Percentiles rank a stretch among this genome's conserved stretches.
Evolutionary conservation across 1,140 invertebrate genomes (phyloP).

Genomic region (Stegodyphus dumicola): DNA sequence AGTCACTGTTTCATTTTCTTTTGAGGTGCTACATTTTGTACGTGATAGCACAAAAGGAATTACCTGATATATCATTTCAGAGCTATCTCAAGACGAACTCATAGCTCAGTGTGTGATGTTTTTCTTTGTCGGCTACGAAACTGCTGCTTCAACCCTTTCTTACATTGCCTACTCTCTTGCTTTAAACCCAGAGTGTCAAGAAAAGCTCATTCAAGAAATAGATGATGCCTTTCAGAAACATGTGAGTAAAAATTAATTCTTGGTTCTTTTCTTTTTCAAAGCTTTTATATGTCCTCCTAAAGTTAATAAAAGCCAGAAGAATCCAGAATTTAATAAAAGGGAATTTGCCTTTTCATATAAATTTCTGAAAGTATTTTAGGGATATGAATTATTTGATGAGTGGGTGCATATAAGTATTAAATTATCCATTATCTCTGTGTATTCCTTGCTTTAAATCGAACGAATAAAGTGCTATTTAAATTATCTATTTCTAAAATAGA

Average conservation of each 20-base stretch:
- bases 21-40: neutral
- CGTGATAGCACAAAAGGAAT: neutral
- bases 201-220: constrained; percentile 72
- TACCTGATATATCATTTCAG: neutral
- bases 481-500: too few relatives aligned
- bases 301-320: too few relatives aligned
- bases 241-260: neutral
- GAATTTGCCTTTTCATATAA: too few relatives aligned
- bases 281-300: too few relatives aligned
- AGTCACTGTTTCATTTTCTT: neutral
- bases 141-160: constrained; percentile 72
- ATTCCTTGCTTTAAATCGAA: too few relatives aligned
- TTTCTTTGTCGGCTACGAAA: constrained; percentile 77
- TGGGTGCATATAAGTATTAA: too few relatives aligned
- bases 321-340: too few relatives aligned
- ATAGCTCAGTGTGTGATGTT: constrained; percentile 76
- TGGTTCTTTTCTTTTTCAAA: too few relatives aligned
- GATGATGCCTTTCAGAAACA: constrained; percentile 6
- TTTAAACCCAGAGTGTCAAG: constrained; percentile 72
- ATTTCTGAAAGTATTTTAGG: too few relatives aligned
- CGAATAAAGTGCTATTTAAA: too few relatives aligned
- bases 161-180: constrained; percentile 74
- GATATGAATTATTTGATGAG: too few relatives aligned
- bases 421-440: too few relatives aligned
- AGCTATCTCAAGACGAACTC: constrained; percentile 71